Evolutionary conservation across 2,113 vertebrate species (phyloP).

Genomic region (Montifringilla adamsi): DNA sequence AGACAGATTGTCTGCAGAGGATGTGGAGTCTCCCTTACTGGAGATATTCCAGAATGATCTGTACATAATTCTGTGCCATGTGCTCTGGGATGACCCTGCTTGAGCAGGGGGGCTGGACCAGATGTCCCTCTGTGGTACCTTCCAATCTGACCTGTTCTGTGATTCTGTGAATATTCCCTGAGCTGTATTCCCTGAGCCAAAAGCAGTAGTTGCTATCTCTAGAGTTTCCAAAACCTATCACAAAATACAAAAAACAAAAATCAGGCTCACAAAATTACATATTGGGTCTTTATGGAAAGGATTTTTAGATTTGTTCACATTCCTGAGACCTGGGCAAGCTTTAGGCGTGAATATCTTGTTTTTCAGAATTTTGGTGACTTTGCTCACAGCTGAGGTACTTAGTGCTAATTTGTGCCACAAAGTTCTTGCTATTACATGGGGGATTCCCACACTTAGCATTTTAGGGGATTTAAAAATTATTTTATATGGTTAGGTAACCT

Average conservation of each 20-base stretch:
- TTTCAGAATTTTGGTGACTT: neutral
- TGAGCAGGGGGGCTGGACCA: neutral
- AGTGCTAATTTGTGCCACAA: neutral
- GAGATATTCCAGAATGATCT: neutral
- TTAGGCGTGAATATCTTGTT: neutral
- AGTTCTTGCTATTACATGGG: neutral
- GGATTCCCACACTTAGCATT: neutral
- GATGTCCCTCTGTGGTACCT: neutral
- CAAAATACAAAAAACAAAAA: neutral
- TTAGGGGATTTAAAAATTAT: neutral
- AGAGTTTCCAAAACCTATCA: neutral
- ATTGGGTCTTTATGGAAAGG: neutral
- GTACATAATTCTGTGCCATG: neutral
- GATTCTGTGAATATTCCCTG: neutral
- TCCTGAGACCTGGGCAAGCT: neutral
- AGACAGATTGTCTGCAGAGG: neutral
- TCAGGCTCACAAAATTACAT: neutral
- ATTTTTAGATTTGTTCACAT: neutral
- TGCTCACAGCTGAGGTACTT: neutral
- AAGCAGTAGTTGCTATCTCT: neutral
- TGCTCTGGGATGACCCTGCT: neutral
- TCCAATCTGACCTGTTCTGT: neutral
- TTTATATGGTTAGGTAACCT: neutral
- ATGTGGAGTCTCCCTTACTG: neutral
- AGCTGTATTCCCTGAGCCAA: neutral